Evolutionary conservation across 2,113 vertebrate species (phyloP).

Genomic region (Odontophorus gujanensis): DNA sequence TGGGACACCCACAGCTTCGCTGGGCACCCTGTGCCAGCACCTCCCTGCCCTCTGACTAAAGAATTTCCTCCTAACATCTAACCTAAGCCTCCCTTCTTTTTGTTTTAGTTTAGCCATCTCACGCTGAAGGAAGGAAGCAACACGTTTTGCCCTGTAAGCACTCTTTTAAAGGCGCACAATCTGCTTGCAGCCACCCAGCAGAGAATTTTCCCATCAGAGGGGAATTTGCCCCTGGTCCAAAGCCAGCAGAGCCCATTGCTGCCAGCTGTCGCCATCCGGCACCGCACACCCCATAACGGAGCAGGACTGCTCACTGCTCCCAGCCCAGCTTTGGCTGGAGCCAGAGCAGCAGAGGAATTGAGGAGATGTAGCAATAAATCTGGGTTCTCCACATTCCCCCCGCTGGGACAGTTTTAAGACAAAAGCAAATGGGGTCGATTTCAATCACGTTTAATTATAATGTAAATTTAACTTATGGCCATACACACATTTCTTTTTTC

Average conservation of each 20-base stretch:
- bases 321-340: neutral
- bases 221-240: neutral
- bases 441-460: neutral
- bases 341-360: neutral
- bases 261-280: neutral
- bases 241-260: neutral
- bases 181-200: neutral
- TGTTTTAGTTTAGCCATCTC: neutral
- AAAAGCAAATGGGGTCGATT: neutral
- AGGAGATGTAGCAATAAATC: neutral
- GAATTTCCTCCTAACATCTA: too few species aligned
- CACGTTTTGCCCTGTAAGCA: neutral
- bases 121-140: neutral
- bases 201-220: neutral
- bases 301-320: neutral
- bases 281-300: neutral
- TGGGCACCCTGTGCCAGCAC: too few species aligned
- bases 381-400: neutral
- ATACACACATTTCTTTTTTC: constrained; percentile 31
- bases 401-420: neutral
- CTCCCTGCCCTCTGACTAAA: too few species aligned
- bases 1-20: too few species aligned
- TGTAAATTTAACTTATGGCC: neutral
- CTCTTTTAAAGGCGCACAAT: neutral
- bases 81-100: too few species aligned